These are phyloP conservation scores for Cyprichromis sp. DNA, from an alignment of 2,113 vertebrate genomes.

Conservation along the genomic window DNA sequence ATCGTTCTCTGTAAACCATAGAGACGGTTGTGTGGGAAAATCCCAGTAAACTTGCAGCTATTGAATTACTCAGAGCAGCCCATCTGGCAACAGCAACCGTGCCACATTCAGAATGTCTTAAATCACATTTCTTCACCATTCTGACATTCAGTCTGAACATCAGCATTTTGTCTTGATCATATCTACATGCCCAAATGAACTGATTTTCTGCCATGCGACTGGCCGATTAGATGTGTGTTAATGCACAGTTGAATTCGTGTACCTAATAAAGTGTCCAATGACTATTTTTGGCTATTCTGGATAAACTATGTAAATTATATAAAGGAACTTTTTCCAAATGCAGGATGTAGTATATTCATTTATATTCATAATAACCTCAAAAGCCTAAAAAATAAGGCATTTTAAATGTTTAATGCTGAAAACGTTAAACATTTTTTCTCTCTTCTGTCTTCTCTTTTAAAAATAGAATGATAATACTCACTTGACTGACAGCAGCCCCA, in stretches of 20 bases:
- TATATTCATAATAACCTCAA: not conserved
- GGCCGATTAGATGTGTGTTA: not conserved
- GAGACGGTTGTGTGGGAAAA: not conserved
- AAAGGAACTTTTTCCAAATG: not conserved
- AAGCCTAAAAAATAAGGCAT: not conserved
- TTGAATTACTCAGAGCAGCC: not conserved
- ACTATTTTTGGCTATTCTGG: not conserved
- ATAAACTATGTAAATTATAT: not conserved
- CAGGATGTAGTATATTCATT: not conserved
- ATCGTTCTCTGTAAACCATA: not conserved
- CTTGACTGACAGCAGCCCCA: not conserved
- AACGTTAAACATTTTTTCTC: not conserved
- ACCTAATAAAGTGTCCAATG: not conserved
- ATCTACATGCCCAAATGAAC: not conserved
- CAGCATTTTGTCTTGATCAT: not conserved
- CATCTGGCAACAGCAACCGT: not conserved
- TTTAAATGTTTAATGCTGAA: not conserved
- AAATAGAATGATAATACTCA: not conserved
- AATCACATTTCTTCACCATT: not conserved
- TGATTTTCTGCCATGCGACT: not conserved
- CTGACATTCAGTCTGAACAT: not conserved
- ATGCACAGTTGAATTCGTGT: not conserved
- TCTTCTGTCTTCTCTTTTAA: not conserved
- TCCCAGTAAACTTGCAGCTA: not conserved
- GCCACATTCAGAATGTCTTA: not conserved